Percentiles rank a stretch among this genome's conserved stretches.
phyloP scores from a whole-genome alignment of 2,113 vertebrate species.

The Elanus axillaris region DNA sequence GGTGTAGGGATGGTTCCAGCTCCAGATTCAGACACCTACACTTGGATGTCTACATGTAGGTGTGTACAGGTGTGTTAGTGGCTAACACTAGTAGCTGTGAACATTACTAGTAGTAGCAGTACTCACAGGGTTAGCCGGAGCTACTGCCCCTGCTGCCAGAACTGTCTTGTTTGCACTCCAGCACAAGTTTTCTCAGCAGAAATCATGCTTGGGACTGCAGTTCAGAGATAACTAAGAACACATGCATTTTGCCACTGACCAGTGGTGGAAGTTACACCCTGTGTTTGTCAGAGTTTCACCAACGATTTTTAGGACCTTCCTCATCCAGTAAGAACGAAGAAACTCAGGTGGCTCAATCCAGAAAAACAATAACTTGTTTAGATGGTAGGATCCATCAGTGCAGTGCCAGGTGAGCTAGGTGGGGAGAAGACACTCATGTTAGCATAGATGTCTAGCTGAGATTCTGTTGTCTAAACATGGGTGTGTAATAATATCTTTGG shows the following conservation, averaged over 20 bases:
- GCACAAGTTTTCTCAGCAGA: neutral
- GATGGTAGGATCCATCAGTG: neutral
- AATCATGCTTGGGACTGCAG: neutral
- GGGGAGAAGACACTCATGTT: neutral
- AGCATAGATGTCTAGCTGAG: neutral
- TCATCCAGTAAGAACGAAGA: neutral
- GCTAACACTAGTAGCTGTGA: neutral
- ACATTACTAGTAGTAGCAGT: neutral
- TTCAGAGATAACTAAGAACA: neutral
- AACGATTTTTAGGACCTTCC: neutral
- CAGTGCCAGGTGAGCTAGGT: neutral
- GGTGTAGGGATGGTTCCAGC: neutral
- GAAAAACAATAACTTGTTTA: neutral
- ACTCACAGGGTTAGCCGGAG: neutral
- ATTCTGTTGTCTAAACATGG: neutral
- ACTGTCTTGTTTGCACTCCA: neutral
- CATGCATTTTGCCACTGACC: neutral
- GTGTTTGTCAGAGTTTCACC: neutral
- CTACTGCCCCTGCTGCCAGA: neutral
- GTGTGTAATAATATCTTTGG: neutral
- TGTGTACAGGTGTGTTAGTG: neutral
- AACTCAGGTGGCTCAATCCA: neutral
- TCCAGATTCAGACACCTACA: neutral
- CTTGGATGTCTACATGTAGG: neutral
- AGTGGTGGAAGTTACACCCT: rapidly evolving